Percentiles rank a stretch among this genome's conserved stretches.
Conservation (phyloP, 2,113 vertebrate genomes). For the Trogon melanurus region DNA sequence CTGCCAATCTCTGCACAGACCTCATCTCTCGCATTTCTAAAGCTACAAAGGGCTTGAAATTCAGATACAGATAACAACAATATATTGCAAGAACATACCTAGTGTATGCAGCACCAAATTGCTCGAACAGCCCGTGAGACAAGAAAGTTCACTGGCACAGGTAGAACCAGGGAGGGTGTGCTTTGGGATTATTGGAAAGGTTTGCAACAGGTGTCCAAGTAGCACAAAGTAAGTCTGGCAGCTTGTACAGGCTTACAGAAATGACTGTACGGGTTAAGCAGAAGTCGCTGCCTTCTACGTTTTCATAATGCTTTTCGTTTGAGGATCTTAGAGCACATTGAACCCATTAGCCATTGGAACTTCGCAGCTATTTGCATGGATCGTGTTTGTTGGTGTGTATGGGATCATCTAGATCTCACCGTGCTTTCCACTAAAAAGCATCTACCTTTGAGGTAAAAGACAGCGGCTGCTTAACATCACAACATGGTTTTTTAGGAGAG, state of each 20-base stretch:
- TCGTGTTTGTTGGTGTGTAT: neutral
- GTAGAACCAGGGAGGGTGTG: neutral
- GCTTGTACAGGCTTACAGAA: neutral
- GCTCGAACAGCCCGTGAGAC: neutral
- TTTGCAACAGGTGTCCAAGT: neutral
- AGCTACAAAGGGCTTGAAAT: neutral
- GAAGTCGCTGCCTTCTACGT: neutral
- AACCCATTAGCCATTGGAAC: neutral
- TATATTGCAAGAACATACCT: neutral
- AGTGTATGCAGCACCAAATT: neutral
- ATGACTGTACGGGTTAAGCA: neutral
- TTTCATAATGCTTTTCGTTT: neutral
- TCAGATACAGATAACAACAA: neutral
- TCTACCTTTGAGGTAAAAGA: neutral
- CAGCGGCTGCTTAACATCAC: constrained; percentile 1
- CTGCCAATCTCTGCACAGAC: neutral
- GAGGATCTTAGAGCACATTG: neutral
- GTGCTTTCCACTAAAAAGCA: neutral
- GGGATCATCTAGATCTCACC: neutral
- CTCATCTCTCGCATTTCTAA: neutral
- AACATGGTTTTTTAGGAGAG: neutral
- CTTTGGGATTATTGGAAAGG: neutral
- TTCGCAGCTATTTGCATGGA: neutral
- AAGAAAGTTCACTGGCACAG: neutral
- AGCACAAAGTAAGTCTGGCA: neutral